These are phyloP conservation scores for Odontomyia ornata DNA, from an alignment of 2,888 invertebrate species.

Conservation along the genomic window DNA sequence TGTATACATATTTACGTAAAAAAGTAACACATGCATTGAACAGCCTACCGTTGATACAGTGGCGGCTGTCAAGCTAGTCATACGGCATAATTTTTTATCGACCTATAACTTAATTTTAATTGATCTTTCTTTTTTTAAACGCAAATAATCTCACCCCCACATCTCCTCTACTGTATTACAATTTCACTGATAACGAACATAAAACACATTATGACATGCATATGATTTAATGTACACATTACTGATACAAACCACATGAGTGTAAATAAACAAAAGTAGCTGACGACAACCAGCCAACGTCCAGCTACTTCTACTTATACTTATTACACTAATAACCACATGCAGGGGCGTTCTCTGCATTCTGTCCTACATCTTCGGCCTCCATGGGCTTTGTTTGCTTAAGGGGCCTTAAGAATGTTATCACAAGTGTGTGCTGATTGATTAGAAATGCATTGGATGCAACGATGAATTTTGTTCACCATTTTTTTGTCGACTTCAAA, in stretches of 20 bases:
- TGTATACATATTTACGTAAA: too few relatives aligned
- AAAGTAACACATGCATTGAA: too few relatives aligned
- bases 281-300: neutral
- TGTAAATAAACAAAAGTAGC: neutral
- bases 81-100: too few relatives aligned
- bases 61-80: too few relatives aligned
- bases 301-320: neutral
- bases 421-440: conserved; percentile 26
- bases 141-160: too few relatives aligned
- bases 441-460: conserved; percentile 19
- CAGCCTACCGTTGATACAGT: too few relatives aligned
- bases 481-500: neutral
- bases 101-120: too few relatives aligned
- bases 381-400: neutral
- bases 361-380: neutral
- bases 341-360: neutral
- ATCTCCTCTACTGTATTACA: too few relatives aligned
- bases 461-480: neutral
- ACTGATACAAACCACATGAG: neutral
- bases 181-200: too few relatives aligned
- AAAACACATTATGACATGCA: neutral
- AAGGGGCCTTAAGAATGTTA: conserved; percentile 6
- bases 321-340: neutral
- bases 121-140: too few relatives aligned
- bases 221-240: conserved; percentile 7